Evolutionary conservation across 1,140 invertebrate species (phyloP).

Genomic region (Polypedilum vanderplanki): DNA sequence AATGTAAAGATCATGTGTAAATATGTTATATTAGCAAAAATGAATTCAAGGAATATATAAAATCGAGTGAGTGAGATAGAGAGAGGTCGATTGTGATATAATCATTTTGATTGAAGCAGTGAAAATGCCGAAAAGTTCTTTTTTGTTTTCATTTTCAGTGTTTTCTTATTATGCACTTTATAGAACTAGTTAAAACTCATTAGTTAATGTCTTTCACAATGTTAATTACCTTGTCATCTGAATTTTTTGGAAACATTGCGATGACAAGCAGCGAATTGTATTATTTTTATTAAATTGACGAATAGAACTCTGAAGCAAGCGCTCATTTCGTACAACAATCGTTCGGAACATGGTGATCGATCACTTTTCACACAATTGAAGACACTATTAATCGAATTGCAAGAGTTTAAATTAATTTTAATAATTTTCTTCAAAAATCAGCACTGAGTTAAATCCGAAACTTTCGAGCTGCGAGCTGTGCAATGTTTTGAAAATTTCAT

Average conservation of each 20-base stretch:
- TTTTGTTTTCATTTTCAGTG: no score
- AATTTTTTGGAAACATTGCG: slow-evolving; percentile 23
- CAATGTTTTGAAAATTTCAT: no score
- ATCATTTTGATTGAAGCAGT: slow-evolving; percentile 27
- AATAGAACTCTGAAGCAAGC: slow-evolving; percentile 31
- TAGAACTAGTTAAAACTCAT: not conserved
- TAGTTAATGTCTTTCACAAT: not conserved
- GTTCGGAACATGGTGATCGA: slow-evolving; percentile 54
- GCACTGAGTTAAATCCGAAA: no score
- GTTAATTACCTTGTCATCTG: not conserved
- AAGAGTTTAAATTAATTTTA: no score
- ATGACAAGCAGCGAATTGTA: slow-evolving; percentile 11
- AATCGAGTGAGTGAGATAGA: not conserved
- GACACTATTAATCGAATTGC: no score
- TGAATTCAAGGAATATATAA: not conserved
- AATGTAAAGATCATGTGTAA: no score
- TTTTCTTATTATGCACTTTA: not conserved
- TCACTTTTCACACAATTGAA: not conserved
- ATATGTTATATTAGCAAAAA: slow-evolving; percentile 27
- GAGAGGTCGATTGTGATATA: slow-evolving; percentile 29
- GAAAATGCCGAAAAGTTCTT: slow-evolving; percentile 25
- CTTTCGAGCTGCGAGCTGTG: no score
- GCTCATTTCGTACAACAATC: slow-evolving; percentile 55
- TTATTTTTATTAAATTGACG: slow-evolving; percentile 3
- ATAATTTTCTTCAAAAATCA: no score